phyloP scores from a whole-genome alignment of 1,140 invertebrate genomes.

The Drosophila ficusphila region DNA sequence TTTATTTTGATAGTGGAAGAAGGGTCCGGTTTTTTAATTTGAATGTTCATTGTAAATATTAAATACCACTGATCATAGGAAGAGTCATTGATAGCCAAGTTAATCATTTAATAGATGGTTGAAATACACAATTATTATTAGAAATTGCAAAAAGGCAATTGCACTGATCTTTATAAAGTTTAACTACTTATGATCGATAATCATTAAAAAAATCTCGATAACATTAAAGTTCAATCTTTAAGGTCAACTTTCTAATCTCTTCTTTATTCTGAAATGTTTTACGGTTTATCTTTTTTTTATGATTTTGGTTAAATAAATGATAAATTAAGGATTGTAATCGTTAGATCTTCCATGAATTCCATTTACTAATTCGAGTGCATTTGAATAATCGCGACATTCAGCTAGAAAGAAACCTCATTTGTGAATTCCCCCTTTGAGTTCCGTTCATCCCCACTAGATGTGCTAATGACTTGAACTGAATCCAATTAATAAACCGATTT shows the following conservation, averaged over 20 bases:
- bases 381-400: constrained; percentile 13
- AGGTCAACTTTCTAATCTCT: not conserved
- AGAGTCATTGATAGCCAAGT: not conserved
- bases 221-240: not conserved
- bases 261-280: not conserved
- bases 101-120: not conserved
- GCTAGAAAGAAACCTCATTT: constrained; percentile 23
- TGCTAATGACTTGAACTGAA: constrained; percentile 51
- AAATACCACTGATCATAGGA: constrained; percentile 1
- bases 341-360: not conserved
- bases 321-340: not conserved
- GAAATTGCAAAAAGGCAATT: not conserved
- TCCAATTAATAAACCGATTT: constrained; percentile 40
- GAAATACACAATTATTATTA: not conserved
- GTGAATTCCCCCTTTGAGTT: constrained; percentile 21
- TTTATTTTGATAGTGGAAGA: constrained; percentile 4
- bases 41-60: constrained; percentile 25
- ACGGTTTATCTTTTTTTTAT: not conserved
- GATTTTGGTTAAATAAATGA: too few relatives aligned
- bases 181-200: too few relatives aligned
- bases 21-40: not conserved
- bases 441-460: constrained; percentile 32
- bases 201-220: too few relatives aligned
- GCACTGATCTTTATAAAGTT: constrained; percentile 3
- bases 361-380: not conserved